A percentile compares a stretch with the other conserved stretches of the same genome.
These are phyloP conservation scores for Resseliella maxima DNA, from an alignment of 2,888 invertebrate genomes.

Conservation along the genomic window DNA sequence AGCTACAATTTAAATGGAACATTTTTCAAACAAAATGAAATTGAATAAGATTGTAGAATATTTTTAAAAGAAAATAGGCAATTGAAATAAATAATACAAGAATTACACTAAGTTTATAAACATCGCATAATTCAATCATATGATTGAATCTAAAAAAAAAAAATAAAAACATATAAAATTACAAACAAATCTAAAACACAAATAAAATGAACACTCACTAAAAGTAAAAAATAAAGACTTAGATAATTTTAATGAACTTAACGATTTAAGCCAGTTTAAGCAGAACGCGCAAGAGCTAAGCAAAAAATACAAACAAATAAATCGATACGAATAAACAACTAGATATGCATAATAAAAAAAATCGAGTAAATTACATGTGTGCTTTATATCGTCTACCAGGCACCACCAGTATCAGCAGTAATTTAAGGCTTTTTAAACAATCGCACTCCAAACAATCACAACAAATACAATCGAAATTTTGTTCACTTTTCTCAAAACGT, in stretches of 20 bases:
- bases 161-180: not conserved
- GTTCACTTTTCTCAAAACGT: slow-evolving; percentile 53
- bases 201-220: not conserved
- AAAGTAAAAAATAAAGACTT: not conserved
- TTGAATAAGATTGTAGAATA: not conserved
- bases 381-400: slow-evolving; percentile 45
- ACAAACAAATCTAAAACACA: too few relatives aligned
- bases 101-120: slow-evolving; percentile 15
- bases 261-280: slow-evolving; percentile 34
- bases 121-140: slow-evolving; percentile 1
- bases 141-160: not conserved
- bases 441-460: slow-evolving; percentile 58
- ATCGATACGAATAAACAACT: slow-evolving; percentile 31
- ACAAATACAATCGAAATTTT: slow-evolving; percentile 52
- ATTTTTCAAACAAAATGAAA: not conserved
- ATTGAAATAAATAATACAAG: not conserved
- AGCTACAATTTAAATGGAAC: not conserved
- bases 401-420: slow-evolving; percentile 58
- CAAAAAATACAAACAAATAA: not conserved
- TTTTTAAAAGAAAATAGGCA: not conserved
- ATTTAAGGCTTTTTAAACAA: slow-evolving; percentile 60
- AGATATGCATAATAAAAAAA: not conserved
- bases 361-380: slow-evolving; percentile 57
- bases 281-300: not conserved
- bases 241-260: slow-evolving; percentile 30